These are phyloP conservation scores for Oreotrochilus melanogaster DNA, from an alignment of 2,113 vertebrate species.

Conservation along the genomic window DNA sequence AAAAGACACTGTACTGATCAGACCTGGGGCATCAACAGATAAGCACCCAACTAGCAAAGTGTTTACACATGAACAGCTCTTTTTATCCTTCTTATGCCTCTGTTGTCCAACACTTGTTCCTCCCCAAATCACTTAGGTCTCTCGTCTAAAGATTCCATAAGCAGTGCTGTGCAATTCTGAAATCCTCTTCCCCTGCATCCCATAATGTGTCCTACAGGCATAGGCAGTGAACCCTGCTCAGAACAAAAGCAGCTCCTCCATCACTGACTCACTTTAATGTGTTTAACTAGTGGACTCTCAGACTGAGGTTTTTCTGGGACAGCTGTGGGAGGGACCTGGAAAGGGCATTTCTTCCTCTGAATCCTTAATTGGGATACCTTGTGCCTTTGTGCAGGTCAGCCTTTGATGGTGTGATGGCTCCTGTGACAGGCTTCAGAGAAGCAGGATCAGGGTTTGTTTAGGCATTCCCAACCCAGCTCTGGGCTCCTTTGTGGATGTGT, in stretches of 20 bases:
- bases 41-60: neutral
- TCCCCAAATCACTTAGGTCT: neutral
- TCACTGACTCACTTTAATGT: neutral
- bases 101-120: neutral
- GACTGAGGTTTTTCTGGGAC: neutral
- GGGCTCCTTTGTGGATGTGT: neutral
- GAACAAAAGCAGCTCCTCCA: neutral
- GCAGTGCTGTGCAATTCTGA: neutral
- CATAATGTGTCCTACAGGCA: neutral
- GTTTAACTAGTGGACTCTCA: neutral
- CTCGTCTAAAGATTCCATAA: neutral
- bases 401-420: neutral
- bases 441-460: neutral
- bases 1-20: neutral
- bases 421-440: neutral
- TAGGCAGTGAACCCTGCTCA: fast-evolving
- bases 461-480: neutral
- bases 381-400: neutral
- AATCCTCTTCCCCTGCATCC: neutral
- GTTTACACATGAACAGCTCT: neutral
- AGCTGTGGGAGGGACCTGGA: fast-evolving
- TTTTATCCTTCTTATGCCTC: neutral
- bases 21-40: neutral
- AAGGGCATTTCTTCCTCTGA: neutral
- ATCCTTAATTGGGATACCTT: neutral